Base-by-base conservation (phyloP, 2,888 invertebrate genomes). In the Andrena bucephala region DNA sequence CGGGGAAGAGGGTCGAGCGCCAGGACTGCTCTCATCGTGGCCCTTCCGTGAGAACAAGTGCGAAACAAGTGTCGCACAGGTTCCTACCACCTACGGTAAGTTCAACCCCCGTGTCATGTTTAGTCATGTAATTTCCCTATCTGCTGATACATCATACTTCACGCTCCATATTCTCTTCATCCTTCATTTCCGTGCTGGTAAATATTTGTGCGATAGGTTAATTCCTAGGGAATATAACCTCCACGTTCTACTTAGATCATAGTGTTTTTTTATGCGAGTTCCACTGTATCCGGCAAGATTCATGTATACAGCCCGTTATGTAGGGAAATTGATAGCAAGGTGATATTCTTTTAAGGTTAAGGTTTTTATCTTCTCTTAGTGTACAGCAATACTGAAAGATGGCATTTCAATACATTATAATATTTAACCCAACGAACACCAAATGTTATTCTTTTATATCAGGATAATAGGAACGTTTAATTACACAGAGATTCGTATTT, bases 11-110 rank as follows among this genome's bases (percentile, higher is more conserved):
- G 90, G 89, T 85, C 82, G 77, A 69, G 67, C 76, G 33, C 66
- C 67, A 67, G 75, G 78, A 65, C 81, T 85, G 77, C 78, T 83
- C 84, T 81, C 77, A 80, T 84, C 84, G 76, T 72, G 77, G 80
- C 74, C 75, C 72, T 83, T 77, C 88, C 92, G 92, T 93, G 93
- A 93, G 93, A 93, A 93, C 92, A 93, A 93, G 93, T 93, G 92
- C 87, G 81, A 78, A 83, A 87, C 91, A 88, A 91, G 90, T 91
- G 92, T 92, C 93, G 90, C 93, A 92, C 89, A 86, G 83, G 81
- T 80, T 77, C 74, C 74, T 75, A 50, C 78, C 62, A 52, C 70
- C 59, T 54, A 82, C 66, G 71, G 24, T 42, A 69, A 62, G 54
- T 27, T 29, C 27, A 57, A 16, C 29, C 48, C 62, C 71, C 70